Percentiles rank a stretch among this genome's conserved stretches.
phyloP scores from a whole-genome alignment of 2,797 vertebrate species.

The Acanthiza pusilla region DNA sequence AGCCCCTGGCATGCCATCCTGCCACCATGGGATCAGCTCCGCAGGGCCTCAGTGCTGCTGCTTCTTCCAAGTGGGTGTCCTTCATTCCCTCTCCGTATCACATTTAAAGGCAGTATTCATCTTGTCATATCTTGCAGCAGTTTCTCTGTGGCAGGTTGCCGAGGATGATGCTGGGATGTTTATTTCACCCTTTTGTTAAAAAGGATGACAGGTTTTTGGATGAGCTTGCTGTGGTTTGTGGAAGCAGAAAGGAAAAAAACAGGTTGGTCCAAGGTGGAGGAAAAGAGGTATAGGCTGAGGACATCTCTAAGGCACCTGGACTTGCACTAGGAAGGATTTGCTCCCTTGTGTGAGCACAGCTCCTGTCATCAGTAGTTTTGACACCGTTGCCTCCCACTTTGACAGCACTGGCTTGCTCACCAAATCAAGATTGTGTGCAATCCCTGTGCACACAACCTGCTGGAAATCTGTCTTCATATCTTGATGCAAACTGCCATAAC shows the following conservation, averaged over 20 bases:
- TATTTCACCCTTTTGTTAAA: constrained; percentile 45
- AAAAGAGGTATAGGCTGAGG: not conserved
- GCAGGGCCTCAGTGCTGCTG: fast-evolving
- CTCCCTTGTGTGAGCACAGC: not conserved
- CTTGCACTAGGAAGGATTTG: constrained; percentile 7
- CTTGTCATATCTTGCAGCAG: constrained; percentile 53
- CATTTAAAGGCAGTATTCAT: not conserved
- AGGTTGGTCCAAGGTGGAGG: not conserved
- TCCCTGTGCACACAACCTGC: not conserved
- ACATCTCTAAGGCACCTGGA: constrained; percentile 19
- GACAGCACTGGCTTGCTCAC: not conserved
- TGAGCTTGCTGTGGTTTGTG: not conserved
- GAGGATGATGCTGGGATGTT: constrained; percentile 35
- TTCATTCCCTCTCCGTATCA: not conserved
- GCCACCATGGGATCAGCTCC: not conserved
- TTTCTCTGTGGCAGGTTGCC: constrained; percentile 42
- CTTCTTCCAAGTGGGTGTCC: not conserved
- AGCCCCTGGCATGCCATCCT: not conserved
- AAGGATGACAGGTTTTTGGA: constrained; percentile 53
- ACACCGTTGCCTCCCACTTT: not conserved
- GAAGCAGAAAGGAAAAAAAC: constrained; percentile 19
- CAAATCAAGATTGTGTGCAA: constrained; percentile 14
- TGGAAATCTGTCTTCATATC: constrained; percentile 15
- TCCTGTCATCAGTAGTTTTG: not conserved
- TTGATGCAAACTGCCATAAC: not conserved